Evolutionary conservation across 2,797 vertebrate genomes (phyloP).

Genomic region (Gobionotothen gibberifrons): DNA sequence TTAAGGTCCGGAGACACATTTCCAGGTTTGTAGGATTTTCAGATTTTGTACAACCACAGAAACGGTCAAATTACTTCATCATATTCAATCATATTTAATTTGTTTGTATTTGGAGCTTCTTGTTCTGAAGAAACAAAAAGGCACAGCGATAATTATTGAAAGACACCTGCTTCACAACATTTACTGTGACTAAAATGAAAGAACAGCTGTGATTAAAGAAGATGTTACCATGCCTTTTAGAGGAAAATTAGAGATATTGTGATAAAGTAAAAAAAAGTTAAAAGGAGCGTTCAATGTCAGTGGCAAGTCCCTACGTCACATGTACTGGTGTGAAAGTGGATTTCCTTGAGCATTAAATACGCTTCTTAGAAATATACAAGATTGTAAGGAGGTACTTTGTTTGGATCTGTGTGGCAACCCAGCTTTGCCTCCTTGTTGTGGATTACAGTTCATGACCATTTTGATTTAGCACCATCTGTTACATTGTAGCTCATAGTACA

Average conservation of each 20-base stretch:
- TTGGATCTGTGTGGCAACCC: conserved; percentile 14
- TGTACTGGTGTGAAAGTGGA: conserved; percentile 20
- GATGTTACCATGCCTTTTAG: conserved; percentile 34
- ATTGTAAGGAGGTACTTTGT: conserved; percentile 4
- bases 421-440: not conserved
- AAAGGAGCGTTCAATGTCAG: conserved; percentile 24
- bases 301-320: conserved; percentile 31
- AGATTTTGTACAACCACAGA: too few species aligned
- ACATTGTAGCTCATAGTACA: not conserved
- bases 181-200: conserved; percentile 23
- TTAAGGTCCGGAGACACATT: not conserved
- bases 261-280: conserved; percentile 17
- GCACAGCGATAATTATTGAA: not conserved
- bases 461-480: conserved; percentile 32
- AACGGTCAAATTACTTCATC: too few species aligned
- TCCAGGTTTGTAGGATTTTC: not conserved
- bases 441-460: conserved; percentile 15
- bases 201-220: conserved; percentile 19
- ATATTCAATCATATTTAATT: too few species aligned
- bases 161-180: conserved; percentile 17
- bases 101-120: too few species aligned
- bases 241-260: conserved; percentile 18
- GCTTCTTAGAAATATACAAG: conserved; percentile 34
- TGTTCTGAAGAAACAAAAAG: too few species aligned
- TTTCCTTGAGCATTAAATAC: conserved; percentile 40